A percentile compares a stretch with the other conserved stretches of the same genome.
Evolutionary conservation across 2,113 vertebrate genomes (phyloP).

Genomic region (Rhinoptilus africanus): DNA sequence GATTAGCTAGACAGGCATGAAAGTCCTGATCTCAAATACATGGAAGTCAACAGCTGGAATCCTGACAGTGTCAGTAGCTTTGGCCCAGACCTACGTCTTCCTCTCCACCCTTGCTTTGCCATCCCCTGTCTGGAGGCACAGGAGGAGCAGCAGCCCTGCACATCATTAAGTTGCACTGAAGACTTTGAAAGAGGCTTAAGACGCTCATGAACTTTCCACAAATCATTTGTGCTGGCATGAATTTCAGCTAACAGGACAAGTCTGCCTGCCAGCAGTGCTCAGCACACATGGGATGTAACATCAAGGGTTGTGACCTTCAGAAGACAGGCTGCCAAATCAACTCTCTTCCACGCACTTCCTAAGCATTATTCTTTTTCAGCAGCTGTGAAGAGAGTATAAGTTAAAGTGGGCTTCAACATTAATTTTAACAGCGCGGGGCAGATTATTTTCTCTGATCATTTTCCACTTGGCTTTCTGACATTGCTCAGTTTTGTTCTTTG

Average conservation of each 20-base stretch:
- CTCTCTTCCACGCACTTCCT: not conserved
- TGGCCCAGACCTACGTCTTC: not conserved
- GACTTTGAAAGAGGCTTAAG: not conserved
- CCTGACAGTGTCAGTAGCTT: not conserved
- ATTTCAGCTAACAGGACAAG: not conserved
- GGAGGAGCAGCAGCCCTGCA: not conserved
- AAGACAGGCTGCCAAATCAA: not conserved
- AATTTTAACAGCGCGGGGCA: not conserved
- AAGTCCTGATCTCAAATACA: not conserved
- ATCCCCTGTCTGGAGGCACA: too few relatives aligned
- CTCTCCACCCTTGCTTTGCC: not conserved
- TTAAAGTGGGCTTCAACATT: not conserved
- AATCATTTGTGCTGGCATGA: not conserved
- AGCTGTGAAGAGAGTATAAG: not conserved
- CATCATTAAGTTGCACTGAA: not conserved
- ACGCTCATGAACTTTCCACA: not conserved
- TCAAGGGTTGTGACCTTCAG: rapidly evolving
- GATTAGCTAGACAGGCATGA: not conserved
- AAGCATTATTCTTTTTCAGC: not conserved
- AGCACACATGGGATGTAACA: not conserved
- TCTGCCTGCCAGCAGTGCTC: not conserved
- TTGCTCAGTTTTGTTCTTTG: not conserved
- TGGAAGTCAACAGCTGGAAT: not conserved
- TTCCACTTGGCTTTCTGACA: not conserved
- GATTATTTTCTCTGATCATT: not conserved